phyloP scores from a whole-genome alignment of 2,113 vertebrate genomes.

The Nothobranchius furzeri region DNA sequence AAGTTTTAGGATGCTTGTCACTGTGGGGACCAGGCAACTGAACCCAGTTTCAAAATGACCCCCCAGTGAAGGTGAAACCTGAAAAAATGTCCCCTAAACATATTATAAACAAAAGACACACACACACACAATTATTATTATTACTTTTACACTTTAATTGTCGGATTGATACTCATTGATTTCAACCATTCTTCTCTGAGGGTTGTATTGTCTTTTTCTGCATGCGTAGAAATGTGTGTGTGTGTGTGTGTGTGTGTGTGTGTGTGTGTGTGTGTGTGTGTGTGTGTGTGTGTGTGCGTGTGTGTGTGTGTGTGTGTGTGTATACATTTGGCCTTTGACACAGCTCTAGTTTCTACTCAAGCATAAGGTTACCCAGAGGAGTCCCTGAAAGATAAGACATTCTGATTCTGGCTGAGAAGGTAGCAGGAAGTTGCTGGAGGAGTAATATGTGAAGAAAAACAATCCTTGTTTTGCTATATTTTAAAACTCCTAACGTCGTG shows the following conservation, averaged over 20 bases:
- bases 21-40: too few species aligned
- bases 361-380: conserved; percentile 74
- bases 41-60: too few species aligned
- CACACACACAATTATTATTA: too few species aligned
- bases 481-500: background rate
- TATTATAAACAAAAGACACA: too few species aligned
- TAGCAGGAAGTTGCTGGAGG: conserved; percentile 34
- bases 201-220: conserved; percentile 37
- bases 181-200: too few species aligned
- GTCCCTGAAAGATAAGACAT: conserved; percentile 65
- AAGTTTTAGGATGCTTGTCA: too few species aligned
- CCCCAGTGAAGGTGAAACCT: too few species aligned
- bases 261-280: background rate
- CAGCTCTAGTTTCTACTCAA: conserved; percentile 75
- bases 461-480: too few species aligned
- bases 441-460: conserved; percentile 11
- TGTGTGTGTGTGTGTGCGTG: background rate
- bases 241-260: background rate
- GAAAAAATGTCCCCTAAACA: too few species aligned
- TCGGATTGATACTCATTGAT: too few species aligned
- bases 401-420: conserved; percentile 58
- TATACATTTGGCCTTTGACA: conserved; percentile 43
- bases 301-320: conserved; percentile 27
- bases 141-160: too few species aligned
- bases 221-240: background rate